Evolutionary conservation across 2,888 invertebrate genomes (phyloP), one percentile per base, ranked within the genome.

Genomic region (Agrotis puta): DNA sequence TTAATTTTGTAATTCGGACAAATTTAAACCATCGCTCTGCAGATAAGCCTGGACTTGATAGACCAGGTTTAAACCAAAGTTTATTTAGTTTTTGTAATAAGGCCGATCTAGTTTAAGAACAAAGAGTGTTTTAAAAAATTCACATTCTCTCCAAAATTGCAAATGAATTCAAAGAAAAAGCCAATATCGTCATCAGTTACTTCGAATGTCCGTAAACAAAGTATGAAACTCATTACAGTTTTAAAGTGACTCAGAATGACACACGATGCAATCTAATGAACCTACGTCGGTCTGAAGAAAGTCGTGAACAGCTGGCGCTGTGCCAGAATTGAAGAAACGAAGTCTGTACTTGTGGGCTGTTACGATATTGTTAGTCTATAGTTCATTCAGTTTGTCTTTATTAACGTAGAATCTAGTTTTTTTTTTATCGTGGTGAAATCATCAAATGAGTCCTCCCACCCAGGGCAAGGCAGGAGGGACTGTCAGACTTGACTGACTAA

Each of bases 201-300:
- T 24, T 20, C 24, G 16, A 18, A 24, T 18, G 11, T 54, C 54
- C 27, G 54, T 54, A 76, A 71, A 76, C 76, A 76, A 77, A 65
- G 58, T 72, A 66, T 56, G 16, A 59, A 45, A 51, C 33, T 51
- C 27, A 76, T 39, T 9, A 43, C 11, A 5, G 64, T 65, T 66
- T 11, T 7, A 66, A 43, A 53, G 18, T 76, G 76, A 77, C 53
- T 76, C 76, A 77, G 3, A 33, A 20, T 54, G 62, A 77, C 58
- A 71, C 43, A 74, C 53, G 48, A 39, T 51, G 59, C 50, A 22
- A 39, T n/a, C 33, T 50, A 50, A 54, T 69, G 74, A 63, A 39
- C 20, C 53, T 33, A 33, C 48, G 43, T 50, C 24, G 18, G 24
- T 11, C 14, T 22, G 16, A 51, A 76, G 76, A 76, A 76, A 76